Percentiles rank a stretch among this genome's conserved stretches.
phyloP scores from a whole-genome alignment of 2,888 invertebrate genomes.

The Ophion ventricosus region DNA sequence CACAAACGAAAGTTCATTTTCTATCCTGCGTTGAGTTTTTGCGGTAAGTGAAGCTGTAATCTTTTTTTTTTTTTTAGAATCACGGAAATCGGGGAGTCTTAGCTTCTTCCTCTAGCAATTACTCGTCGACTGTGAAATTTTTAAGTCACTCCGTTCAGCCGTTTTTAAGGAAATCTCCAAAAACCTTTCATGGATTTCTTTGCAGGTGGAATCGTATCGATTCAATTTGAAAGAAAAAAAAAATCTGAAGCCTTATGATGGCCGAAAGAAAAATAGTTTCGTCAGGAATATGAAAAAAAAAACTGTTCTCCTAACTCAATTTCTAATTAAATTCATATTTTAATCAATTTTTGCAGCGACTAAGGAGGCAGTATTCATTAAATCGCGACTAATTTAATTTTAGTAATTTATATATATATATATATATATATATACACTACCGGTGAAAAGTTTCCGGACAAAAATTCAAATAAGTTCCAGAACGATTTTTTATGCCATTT shows the following conservation, averaged over 20 bases:
- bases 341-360: not conserved
- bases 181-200: not conserved
- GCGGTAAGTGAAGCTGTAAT: not conserved
- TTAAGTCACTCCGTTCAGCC: not conserved
- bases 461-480: no score
- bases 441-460: no score
- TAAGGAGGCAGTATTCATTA: not conserved
- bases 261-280: not conserved
- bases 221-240: not conserved
- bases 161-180: not conserved
- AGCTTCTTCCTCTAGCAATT: not conserved
- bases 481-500: no score
- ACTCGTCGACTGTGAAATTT: not conserved
- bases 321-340: not conserved
- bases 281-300: not conserved
- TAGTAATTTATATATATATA: no score
- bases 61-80: not conserved
- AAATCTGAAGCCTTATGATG: not conserved
- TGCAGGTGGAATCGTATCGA: not conserved
- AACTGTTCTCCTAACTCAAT: not conserved
- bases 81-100: not conserved
- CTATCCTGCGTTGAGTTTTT: not conserved
- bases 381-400: no score
- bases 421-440: no score
- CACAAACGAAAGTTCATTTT: not conserved